Evolutionary conservation across 2,888 invertebrate species (phyloP), one percentile per base, ranked within the genome.

Genomic region (Alviniconcha strummeri): DNA sequence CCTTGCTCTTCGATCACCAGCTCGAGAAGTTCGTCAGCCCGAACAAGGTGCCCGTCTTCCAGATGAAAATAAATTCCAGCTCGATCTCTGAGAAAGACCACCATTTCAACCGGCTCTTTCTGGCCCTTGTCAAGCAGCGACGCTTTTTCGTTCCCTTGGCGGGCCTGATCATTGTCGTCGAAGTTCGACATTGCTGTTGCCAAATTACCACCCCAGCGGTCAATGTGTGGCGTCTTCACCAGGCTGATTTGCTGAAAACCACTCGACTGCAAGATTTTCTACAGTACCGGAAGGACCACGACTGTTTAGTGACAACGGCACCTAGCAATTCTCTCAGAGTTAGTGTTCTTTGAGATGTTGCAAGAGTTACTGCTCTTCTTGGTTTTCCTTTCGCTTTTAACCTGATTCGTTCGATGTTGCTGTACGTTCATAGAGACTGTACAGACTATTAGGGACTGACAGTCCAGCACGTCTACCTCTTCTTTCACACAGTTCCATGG

Each of bases 1-100:
- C 96, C 96, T 85, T 96, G 96, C 91, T 97, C 96, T 87, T 96
- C 96, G 87, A 96, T 94, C 84, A 97, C 95, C 87, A 96, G 95
- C 82, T 94, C 94, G 85, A 95, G 92, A 82, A 95, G 89, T 85
- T 95, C 95, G 80, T 94, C 93, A 1, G 96, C 96, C 67, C 96
- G 96, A 81, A 96, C 95, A 88, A 95, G 95, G 79, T 95, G 95
- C 15, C 96, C 96, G 91, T 96, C 96, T 91, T 97, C 97, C 92
- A 98, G 96, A 92, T 97, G 97, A 94, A 98, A 96, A 84, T 92
- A 91, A 19, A 94, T 88, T 0, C 93, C 93, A 69, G 90, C 90
- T 56, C 93, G 89, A 86, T 94, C 93, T 57, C 92, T 87, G 85
- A 93, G 89, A 87, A 93, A 94, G 11, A 94, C 89, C n/a, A 92